These are phyloP conservation scores for Sakesphorus luctuosus DNA, from an alignment of 2,113 vertebrate species.

Conservation along the genomic window DNA sequence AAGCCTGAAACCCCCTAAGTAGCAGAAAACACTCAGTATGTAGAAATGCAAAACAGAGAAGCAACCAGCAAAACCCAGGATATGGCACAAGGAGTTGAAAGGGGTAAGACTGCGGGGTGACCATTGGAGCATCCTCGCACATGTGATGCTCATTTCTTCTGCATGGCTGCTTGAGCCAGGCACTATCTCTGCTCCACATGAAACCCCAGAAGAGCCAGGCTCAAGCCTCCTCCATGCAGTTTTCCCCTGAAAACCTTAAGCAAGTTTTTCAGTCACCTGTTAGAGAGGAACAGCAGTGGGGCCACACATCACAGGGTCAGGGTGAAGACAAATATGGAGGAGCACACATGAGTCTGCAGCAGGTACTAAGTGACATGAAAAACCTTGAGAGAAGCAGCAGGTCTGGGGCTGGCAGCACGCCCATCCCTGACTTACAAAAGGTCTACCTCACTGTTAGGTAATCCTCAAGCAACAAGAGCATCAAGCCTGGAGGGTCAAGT, in stretches of 20 bases:
- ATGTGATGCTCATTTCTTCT: background rate
- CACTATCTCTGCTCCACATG: accelerated
- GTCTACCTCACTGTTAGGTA: background rate
- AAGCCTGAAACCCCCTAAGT: background rate
- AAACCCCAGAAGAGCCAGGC: background rate
- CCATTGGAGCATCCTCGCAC: background rate
- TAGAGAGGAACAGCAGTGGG: background rate
- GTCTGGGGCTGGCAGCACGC: background rate
- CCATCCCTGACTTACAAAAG: background rate
- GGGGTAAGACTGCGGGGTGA: background rate
- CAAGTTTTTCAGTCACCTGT: background rate
- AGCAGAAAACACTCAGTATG: background rate
- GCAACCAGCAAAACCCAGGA: background rate
- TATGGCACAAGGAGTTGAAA: background rate
- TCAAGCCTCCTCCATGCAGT: background rate
- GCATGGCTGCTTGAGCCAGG: background rate
- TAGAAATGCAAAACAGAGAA: background rate
- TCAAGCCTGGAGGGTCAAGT: background rate
- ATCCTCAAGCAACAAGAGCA: background rate
- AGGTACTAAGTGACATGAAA: background rate
- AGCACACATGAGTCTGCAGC: background rate
- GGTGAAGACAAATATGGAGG: background rate
- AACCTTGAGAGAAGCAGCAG: background rate
- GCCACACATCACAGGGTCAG: background rate
- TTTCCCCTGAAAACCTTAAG: background rate